Conservation (phyloP, 2,113 vertebrate species). For the Sterrhoptilus dennistouni region DNA sequence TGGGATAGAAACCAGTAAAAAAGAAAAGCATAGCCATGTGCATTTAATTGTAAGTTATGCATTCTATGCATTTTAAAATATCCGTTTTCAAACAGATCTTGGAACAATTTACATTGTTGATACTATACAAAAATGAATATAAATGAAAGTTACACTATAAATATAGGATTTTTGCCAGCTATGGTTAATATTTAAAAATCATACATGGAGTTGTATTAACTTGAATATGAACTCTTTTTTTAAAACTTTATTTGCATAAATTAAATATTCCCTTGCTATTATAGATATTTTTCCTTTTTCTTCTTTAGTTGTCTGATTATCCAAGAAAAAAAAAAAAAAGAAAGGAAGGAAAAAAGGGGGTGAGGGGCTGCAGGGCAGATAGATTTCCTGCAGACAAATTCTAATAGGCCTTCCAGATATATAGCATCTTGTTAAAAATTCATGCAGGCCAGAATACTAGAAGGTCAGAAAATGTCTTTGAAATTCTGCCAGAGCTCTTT, state of each 20-base stretch:
- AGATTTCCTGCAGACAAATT: constrained; percentile 66
- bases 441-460: constrained; percentile 73
- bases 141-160: constrained; percentile 61
- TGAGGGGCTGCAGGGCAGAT: neutral
- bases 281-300: constrained; percentile 41
- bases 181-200: constrained; percentile 64
- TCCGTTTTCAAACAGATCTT: constrained; percentile 14
- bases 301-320: constrained; percentile 37
- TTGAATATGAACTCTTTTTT: constrained; percentile 4
- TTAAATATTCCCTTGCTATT: constrained; percentile 51
- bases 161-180: constrained; percentile 33
- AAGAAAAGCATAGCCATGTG: neutral
- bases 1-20: neutral
- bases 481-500: constrained; percentile 78
- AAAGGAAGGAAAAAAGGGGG: too few relatives aligned
- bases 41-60: constrained; percentile 15
- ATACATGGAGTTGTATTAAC: constrained; percentile 52
- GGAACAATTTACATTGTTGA: constrained; percentile 25
- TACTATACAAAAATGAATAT: constrained; percentile 35
- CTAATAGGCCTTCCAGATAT: constrained; percentile 73
- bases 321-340: neutral
- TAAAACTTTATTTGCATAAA: constrained; percentile 49
- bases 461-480: constrained; percentile 85
- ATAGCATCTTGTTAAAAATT: constrained; percentile 80
- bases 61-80: constrained; percentile 15